phyloP scores from a whole-genome alignment of 2,797 vertebrate species.

The Phaenicophaeus curvirostris region DNA sequence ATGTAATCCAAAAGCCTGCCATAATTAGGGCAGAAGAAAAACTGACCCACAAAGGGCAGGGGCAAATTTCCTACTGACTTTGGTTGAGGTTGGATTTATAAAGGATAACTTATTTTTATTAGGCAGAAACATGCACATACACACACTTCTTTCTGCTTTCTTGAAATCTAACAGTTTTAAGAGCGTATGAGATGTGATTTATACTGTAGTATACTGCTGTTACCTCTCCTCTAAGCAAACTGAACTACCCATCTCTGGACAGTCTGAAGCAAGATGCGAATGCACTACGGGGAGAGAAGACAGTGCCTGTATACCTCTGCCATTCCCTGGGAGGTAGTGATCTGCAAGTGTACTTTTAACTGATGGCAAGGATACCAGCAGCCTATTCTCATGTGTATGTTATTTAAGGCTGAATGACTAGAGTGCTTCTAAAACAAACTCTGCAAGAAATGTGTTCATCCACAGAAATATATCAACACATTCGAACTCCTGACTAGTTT shows the following conservation, averaged over 20 bases:
- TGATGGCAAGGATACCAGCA: slow-evolving; percentile 48
- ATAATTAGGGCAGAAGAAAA: neutral
- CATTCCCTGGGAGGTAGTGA: neutral
- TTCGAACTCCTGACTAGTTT: neutral
- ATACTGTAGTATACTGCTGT: neutral
- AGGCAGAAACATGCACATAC: neutral
- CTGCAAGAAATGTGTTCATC: neutral
- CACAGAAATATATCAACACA: slow-evolving; percentile 15
- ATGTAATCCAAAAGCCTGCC: accelerated
- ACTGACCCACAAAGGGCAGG: neutral
- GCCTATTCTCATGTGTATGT: slow-evolving; percentile 40
- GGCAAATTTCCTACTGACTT: neutral
- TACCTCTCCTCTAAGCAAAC: neutral
- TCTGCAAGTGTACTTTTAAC: slow-evolving; percentile 37
- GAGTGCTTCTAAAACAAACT: slow-evolving; percentile 45
- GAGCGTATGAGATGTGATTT: neutral
- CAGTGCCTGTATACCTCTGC: neutral
- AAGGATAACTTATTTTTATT: neutral
- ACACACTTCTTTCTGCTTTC: neutral
- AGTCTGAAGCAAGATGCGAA: neutral
- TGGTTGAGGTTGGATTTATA: neutral
- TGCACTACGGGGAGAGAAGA: slow-evolving; percentile 13
- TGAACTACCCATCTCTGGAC: neutral
- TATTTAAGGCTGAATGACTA: slow-evolving; percentile 49
- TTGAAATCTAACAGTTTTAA: neutral